phyloP scores from a whole-genome alignment of 2,113 vertebrate genomes.

The Burhinus oedicnemus region DNA sequence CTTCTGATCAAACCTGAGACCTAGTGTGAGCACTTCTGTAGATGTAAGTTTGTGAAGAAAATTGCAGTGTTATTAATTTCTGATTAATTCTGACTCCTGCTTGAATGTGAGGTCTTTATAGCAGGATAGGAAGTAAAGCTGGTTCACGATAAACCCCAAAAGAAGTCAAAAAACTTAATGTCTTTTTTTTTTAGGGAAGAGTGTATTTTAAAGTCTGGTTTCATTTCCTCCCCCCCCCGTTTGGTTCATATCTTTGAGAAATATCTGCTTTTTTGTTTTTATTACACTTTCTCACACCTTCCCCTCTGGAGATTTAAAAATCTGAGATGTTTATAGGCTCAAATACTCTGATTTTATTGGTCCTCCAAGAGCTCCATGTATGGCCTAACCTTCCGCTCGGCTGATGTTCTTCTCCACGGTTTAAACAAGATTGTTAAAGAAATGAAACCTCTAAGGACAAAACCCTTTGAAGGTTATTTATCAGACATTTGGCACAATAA shows the following conservation, averaged over 20 bases:
- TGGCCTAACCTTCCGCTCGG: background rate
- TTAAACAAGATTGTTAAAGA: conserved; percentile 38
- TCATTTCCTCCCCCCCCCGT: background rate
- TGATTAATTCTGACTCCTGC: background rate
- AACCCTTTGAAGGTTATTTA: background rate
- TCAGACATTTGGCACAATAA: conserved; percentile 21
- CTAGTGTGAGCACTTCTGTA: background rate
- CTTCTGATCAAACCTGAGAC: background rate
- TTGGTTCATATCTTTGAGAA: conserved; percentile 3
- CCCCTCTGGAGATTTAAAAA: conserved; percentile 26
- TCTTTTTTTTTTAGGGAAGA: background rate
- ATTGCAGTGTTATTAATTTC: background rate
- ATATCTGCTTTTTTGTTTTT: background rate
- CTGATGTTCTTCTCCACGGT: background rate
- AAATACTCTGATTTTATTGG: conserved; percentile 24
- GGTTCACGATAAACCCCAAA: background rate
- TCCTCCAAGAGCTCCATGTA: background rate
- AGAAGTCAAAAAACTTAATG: background rate
- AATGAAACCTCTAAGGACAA: background rate
- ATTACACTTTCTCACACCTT: background rate
- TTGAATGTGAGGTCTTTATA: background rate
- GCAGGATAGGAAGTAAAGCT: background rate
- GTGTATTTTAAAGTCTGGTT: background rate
- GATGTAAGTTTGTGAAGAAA: background rate
- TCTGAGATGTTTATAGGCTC: background rate